Percentiles rank a stretch among this genome's conserved stretches.
phyloP scores from a whole-genome alignment of 2,113 vertebrate species.

The Aramus guarauna region DNA sequence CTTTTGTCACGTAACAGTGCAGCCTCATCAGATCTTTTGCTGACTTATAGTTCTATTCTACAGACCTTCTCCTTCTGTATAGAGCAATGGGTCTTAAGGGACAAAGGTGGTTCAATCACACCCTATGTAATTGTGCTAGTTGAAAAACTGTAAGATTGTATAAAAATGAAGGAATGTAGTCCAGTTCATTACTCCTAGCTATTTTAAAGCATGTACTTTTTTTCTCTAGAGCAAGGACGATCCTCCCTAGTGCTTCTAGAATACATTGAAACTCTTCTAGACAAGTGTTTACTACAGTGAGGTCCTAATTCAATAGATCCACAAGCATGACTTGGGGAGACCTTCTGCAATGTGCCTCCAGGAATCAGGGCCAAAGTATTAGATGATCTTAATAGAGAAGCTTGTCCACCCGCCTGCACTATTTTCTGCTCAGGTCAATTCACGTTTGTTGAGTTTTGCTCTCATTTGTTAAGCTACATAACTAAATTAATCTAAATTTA shows the following conservation, averaged over 20 bases:
- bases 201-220: background rate
- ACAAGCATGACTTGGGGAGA: background rate
- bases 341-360: background rate
- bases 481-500: background rate
- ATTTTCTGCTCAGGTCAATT: background rate
- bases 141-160: background rate
- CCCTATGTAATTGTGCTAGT: background rate
- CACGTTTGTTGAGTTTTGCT: background rate
- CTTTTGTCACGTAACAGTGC: background rate
- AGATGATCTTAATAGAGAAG: background rate
- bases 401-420: background rate
- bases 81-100: background rate
- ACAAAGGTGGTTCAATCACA: background rate
- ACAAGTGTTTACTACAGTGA: background rate
- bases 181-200: background rate
- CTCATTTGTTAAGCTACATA: background rate
- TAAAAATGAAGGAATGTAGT: background rate
- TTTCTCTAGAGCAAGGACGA: background rate
- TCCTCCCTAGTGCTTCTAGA: background rate
- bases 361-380: background rate
- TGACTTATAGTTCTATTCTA: background rate
- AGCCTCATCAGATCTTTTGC: background rate
- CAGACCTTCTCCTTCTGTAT: background rate
- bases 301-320: constrained; percentile 20
- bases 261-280: background rate